phyloP scores from a whole-genome alignment of 2,888 invertebrate genomes.

The Alentia gelatinosa region DNA sequence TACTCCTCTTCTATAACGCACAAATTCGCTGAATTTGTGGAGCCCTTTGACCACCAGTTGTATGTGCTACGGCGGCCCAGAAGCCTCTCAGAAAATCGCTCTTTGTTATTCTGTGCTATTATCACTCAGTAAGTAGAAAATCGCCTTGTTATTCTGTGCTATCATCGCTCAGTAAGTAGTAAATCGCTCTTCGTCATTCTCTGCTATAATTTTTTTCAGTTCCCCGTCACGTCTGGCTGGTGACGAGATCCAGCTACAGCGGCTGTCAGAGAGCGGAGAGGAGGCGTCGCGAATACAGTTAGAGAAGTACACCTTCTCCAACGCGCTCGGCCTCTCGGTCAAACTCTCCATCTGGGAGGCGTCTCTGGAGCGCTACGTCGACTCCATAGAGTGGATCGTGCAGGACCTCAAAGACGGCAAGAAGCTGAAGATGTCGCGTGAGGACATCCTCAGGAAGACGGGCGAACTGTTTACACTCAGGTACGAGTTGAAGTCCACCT shows the following conservation, averaged over 20 bases:
- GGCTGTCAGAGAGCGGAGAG: slow-evolving; percentile 31
- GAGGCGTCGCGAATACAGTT: slow-evolving; percentile 77
- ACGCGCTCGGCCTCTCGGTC: slow-evolving; percentile 92
- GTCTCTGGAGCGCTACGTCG: slow-evolving; percentile 90
- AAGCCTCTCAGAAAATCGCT: too few species aligned
- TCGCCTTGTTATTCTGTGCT: too few species aligned
- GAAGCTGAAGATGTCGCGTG: slow-evolving; percentile 85
- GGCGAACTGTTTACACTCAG: slow-evolving; percentile 94
- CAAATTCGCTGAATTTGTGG: too few species aligned
- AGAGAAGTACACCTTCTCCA: slow-evolving; percentile 96
- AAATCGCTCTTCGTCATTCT: too few species aligned
- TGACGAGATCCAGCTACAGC: slow-evolving; percentile 58
- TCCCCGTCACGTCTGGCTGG: slow-evolving; percentile 20
- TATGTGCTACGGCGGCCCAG: too few species aligned
- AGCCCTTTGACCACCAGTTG: too few species aligned
- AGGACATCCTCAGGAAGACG: slow-evolving; percentile 88
- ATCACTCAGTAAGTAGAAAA: too few species aligned
- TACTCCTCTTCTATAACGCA: too few species aligned
- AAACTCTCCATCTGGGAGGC: slow-evolving; percentile 97
- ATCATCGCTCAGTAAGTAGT: too few species aligned
- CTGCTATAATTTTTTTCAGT: neutral
- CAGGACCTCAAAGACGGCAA: slow-evolving; percentile 89
- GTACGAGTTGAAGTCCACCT: slow-evolving; percentile 67
- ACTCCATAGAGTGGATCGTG: slow-evolving; percentile 90
- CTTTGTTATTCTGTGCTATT: too few species aligned